Conservation (phyloP, 2,113 vertebrate genomes). For the Ramphastos sulfuratus region DNA sequence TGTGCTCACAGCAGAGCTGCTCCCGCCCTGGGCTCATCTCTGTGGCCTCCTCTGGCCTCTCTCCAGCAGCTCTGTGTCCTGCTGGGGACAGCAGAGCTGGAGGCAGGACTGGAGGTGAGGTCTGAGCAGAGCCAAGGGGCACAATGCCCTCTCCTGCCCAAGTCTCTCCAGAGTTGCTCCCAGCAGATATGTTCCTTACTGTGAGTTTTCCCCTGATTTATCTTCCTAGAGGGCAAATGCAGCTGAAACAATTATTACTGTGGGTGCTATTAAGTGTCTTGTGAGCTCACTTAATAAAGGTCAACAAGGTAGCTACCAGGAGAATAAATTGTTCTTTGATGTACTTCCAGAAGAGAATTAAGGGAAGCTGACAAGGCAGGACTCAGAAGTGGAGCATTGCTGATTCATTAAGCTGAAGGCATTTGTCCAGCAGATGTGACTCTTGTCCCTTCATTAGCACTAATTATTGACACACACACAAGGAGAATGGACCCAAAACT, state of each 20-base stretch:
- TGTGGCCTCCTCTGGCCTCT: too few species aligned
- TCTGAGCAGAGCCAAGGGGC: too few species aligned
- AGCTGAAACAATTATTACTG: not conserved
- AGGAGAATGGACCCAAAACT: not conserved
- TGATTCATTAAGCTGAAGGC: not conserved
- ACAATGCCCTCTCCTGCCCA: too few species aligned
- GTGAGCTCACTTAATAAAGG: not conserved
- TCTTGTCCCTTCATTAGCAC: not conserved
- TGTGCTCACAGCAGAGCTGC: too few species aligned
- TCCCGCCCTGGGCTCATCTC: too few species aligned
- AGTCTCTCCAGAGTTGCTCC: not conserved
- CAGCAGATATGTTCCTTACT: not conserved
- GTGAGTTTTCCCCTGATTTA: not conserved
- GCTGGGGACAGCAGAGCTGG: too few species aligned
- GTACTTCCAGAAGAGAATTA: not conserved
- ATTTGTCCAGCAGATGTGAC: rapidly evolving
- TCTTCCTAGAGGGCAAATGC: not conserved
- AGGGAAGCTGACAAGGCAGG: not conserved
- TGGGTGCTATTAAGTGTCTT: not conserved
- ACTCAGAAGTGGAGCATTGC: not conserved
- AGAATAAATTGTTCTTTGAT: not conserved
- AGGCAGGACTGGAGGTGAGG: too few species aligned
- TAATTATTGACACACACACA: not conserved
- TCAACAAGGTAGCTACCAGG: not conserved
- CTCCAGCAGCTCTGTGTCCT: too few species aligned